Base-by-base conservation (phyloP, 2,113 vertebrate genomes). In the Motacilla alba region DNA sequence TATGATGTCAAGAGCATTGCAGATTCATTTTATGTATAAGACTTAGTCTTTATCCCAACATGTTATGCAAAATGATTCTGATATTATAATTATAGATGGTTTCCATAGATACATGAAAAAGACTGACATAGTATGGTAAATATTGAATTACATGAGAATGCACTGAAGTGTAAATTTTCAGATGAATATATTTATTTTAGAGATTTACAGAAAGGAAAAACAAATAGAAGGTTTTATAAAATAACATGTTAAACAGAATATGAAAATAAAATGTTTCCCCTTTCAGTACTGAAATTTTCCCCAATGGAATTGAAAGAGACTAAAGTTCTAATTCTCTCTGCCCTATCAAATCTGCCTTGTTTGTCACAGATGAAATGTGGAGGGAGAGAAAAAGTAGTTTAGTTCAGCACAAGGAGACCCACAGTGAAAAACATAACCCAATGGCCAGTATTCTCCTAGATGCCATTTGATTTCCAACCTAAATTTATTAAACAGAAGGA, bases 51-150 rank as follows among this genome's bases (percentile, higher is more conserved):
- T 88, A n/a, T 94, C 87, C 55, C 58, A 82, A 79, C 55, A 74
- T 9, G 15, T 67, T 90, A 93, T 84, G 73, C 17, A 79, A 91
- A 94, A 80, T 63, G 37, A 82, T 94, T 93, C 27, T 84, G 72
- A 94, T 96, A 95, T 43, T 92, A 63, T 95, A 93, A 91, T 94
- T 95, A 77, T 78, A 87, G 46, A 77, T 82, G 8, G 87, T 96
- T 96, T 94, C 96, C 87, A 96, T 77, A 96, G 96, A 89, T 84
- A 95, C 82, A 24, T 58, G 13, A 41, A 90, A 49, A 89, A 46
- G 79, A 89, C 19, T 96, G 94, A 30, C 92, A 84, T 94, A 62
- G 90, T 87, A 87, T 79, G 47, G 47, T 93, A 96, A 97, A 97
- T 90, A 96, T 70, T 96, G 81, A 84, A 94, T 90, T 93, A 76